Evolutionary conservation across 2,113 vertebrate species (phyloP).

Genomic region (Himantopus leucocephalus): DNA sequence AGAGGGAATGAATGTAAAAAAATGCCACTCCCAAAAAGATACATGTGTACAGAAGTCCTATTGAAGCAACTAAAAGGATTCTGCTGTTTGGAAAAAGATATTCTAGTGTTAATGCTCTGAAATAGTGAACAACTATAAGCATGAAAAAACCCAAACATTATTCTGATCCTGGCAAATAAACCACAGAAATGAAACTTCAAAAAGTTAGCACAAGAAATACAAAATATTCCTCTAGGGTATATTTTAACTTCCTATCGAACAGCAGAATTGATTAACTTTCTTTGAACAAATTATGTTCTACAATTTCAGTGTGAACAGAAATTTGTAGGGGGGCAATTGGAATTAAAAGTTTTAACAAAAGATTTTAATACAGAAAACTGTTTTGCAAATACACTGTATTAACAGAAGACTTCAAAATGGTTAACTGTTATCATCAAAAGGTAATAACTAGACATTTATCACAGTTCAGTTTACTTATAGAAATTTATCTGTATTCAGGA

Average conservation of each 20-base stretch:
- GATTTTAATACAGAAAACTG: neutral
- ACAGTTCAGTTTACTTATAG: neutral
- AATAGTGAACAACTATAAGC: neutral
- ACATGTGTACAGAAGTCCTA: neutral
- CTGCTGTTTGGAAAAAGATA: neutral
- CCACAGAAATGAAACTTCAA: neutral
- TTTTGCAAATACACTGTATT: neutral
- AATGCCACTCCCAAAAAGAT: neutral
- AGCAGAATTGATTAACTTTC: neutral
- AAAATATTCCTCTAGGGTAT: neutral
- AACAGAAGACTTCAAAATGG: neutral
- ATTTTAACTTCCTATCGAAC: neutral
- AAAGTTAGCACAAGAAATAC: neutral
- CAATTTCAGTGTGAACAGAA: neutral
- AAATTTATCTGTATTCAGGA: neutral
- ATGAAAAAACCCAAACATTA: neutral
- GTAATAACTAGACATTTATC: neutral
- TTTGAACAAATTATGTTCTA: neutral
- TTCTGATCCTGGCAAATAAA: neutral
- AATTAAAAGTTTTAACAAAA: neutral
- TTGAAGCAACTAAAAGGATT: neutral
- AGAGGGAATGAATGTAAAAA: neutral
- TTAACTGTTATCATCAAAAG: neutral
- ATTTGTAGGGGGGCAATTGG: neutral
- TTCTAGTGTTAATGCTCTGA: neutral